phyloP scores from a whole-genome alignment of 1,140 invertebrate genomes.

The Drosophila varians region DNA sequence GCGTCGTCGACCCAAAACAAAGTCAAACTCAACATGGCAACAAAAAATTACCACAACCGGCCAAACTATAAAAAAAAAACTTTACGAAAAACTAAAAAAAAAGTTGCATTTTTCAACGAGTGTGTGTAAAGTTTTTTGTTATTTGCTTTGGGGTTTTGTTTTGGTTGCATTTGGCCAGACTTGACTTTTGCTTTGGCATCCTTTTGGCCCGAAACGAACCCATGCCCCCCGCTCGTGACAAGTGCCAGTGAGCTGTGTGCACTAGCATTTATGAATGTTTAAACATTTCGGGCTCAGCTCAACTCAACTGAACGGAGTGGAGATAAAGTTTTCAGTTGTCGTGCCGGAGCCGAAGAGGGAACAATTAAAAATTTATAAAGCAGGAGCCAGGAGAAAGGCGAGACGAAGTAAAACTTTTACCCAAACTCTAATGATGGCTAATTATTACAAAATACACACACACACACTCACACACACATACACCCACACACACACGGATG shows the following conservation, averaged over 20 bases:
- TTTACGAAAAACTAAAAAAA: constrained; percentile 30
- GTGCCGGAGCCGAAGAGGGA: constrained; percentile 11
- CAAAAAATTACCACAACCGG: constrained; percentile 12
- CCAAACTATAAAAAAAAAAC: constrained; percentile 34
- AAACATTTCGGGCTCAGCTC: constrained; percentile 51
- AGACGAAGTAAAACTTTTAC: constrained; percentile 45
- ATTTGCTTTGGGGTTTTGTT: constrained; percentile 49
- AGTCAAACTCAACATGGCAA: constrained; percentile 11
- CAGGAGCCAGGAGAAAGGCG: constrained; percentile 40
- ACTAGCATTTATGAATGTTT: constrained; percentile 79
- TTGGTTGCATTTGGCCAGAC: constrained; percentile 61
- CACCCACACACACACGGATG: constrained; percentile 36
- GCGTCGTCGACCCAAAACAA: constrained; percentile 36
- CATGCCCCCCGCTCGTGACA: background rate
- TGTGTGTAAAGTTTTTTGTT: constrained; percentile 34
- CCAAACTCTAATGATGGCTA: constrained; percentile 63
- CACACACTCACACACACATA: constrained; percentile 30
- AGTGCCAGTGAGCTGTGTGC: constrained; percentile 56
- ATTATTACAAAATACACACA: constrained; percentile 61
- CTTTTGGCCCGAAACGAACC: constrained; percentile 58
- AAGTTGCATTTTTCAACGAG: constrained; percentile 25
- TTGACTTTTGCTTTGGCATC: constrained; percentile 61
- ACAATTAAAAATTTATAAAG: constrained; percentile 79
- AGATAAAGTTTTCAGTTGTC: constrained; percentile 42
- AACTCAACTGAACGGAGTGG: constrained; percentile 42